A percentile compares a stretch with the other conserved stretches of the same genome.
These are phyloP conservation scores for Frankliniella intonsa DNA, from an alignment of 2,888 invertebrate species.

Conservation along the genomic window DNA sequence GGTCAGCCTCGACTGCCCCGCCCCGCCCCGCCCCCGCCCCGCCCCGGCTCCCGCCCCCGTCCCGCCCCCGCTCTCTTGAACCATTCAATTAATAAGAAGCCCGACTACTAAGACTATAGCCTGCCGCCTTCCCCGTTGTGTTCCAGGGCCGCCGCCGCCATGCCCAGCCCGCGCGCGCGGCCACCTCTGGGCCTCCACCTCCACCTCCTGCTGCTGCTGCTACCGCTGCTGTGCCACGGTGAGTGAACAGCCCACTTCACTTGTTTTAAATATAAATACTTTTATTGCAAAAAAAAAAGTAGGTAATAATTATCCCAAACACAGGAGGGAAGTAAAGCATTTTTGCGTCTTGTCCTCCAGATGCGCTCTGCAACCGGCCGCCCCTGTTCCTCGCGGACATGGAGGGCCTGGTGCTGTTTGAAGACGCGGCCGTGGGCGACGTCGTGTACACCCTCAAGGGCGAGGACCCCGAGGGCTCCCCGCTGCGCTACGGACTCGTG, in stretches of 20 bases:
- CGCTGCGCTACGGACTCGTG: conserved; percentile 65
- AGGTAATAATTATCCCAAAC: no score
- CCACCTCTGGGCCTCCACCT: background rate
- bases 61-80: background rate
- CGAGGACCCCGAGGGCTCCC: conserved; percentile 74
- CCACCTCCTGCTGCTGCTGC: background rate
- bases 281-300: no score
- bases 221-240: background rate
- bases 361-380: conserved; percentile 56
- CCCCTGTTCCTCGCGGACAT: conserved; percentile 71
- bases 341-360: no score
- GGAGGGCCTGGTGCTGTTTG: conserved; percentile 70
- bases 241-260: background rate
- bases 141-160: conserved; percentile 7
- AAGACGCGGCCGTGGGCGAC: conserved; percentile 72
- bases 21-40: background rate
- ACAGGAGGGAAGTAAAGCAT: no score
- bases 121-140: background rate
- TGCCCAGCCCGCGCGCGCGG: background rate
- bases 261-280: background rate
- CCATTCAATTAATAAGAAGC: background rate
- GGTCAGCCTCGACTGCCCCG: background rate
- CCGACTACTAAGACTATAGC: background rate
- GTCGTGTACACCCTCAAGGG: conserved; percentile 74
- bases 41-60: background rate